Conservation (phyloP, 2,888 invertebrate genomes). For the Neuroscelio doddi region DNA sequence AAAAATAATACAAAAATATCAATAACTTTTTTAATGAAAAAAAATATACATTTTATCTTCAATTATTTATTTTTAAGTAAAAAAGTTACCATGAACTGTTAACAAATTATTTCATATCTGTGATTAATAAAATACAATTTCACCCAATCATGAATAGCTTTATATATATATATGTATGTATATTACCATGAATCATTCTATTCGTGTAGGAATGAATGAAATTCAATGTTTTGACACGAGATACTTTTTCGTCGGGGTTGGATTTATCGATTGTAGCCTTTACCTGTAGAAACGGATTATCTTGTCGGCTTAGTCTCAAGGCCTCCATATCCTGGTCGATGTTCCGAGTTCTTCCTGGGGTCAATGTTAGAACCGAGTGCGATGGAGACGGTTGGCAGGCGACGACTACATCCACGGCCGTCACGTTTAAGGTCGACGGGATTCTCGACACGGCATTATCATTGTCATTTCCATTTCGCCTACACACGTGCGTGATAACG, state of each 20-base stretch:
- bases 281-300: constrained; percentile 89
- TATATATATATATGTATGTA: too few species aligned
- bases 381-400: constrained; percentile 74
- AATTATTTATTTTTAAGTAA: not conserved
- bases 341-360: constrained; percentile 83
- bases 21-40: too few species aligned
- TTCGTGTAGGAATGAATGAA: not conserved
- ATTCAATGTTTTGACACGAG: not conserved
- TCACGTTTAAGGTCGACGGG: constrained; percentile 72
- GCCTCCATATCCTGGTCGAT: constrained; percentile 91
- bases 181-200: too few species aligned
- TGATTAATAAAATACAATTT: too few species aligned
- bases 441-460: constrained; percentile 68
- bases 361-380: constrained; percentile 79
- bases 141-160: too few species aligned
- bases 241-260: constrained; percentile 1
- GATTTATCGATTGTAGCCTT: constrained; percentile 27
- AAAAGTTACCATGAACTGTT: too few species aligned
- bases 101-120: too few species aligned
- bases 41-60: too few species aligned
- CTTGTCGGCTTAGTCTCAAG: constrained; percentile 84
- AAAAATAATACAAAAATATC: too few species aligned
- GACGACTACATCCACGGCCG: constrained; percentile 68
- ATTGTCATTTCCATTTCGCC: constrained; percentile 44
- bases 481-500: constrained; percentile 58